These are phyloP conservation scores for Cyanoramphus novaezelandiae DNA, from an alignment of 2,113 vertebrate genomes.

Conservation along the genomic window DNA sequence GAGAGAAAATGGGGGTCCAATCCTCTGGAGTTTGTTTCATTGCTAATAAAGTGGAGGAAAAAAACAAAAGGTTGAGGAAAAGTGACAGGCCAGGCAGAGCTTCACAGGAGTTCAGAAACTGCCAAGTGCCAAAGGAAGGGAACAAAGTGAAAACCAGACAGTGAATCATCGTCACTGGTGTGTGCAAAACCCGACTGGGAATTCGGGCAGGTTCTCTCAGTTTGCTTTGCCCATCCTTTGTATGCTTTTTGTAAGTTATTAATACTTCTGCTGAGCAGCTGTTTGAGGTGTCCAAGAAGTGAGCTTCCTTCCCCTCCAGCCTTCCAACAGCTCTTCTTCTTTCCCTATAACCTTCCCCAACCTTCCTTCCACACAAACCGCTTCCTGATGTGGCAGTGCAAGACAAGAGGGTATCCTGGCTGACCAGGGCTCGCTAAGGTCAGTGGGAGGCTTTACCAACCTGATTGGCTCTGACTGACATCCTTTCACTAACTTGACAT, in stretches of 20 bases:
- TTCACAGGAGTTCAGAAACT: background rate
- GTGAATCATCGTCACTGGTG: conserved; percentile 65
- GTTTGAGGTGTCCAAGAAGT: background rate
- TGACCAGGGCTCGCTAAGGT: background rate
- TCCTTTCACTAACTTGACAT: background rate
- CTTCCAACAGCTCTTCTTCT: background rate
- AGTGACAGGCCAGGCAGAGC: background rate
- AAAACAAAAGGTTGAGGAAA: background rate
- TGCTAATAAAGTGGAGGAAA: background rate
- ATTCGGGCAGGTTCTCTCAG: conserved; percentile 57
- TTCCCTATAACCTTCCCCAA: background rate
- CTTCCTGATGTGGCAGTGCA: background rate
- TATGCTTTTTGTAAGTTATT: conserved; percentile 15
- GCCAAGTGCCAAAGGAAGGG: background rate
- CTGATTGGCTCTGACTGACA: background rate
- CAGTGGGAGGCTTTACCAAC: background rate
- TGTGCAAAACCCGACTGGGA: conserved; percentile 65
- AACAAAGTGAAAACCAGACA: conserved; percentile 69
- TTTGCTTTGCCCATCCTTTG: conserved; percentile 43
- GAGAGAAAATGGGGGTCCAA: background rate
- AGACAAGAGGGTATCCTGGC: background rate
- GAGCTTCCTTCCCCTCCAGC: background rate
- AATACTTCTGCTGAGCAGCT: background rate
- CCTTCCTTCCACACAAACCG: background rate
- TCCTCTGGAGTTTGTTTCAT: background rate